Evolutionary conservation across 2,797 vertebrate species (phyloP).

Genomic region (Remorina albescens): DNA sequence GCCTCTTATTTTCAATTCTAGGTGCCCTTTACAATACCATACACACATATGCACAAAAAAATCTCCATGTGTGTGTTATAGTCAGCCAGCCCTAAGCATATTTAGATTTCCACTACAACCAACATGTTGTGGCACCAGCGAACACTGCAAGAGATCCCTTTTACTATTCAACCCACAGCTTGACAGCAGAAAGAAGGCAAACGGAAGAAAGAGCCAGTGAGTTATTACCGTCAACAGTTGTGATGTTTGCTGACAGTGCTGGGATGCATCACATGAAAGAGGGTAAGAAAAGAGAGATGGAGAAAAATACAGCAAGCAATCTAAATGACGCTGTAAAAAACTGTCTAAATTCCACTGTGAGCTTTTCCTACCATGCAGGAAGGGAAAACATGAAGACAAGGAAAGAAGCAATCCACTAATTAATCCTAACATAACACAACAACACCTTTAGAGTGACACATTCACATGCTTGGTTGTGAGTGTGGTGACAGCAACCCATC

Average conservation of each 20-base stretch:
- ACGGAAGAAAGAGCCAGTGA: conserved; percentile 5
- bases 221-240: conserved; percentile 58
- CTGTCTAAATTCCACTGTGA: background rate
- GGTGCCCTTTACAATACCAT: too few species aligned
- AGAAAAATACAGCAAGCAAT: conserved; percentile 6
- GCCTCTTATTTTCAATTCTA: background rate
- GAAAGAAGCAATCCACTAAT: background rate
- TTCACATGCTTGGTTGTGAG: background rate
- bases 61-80: background rate
- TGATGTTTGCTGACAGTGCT: conserved; percentile 40
- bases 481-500: background rate
- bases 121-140: conserved; percentile 26
- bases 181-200: background rate
- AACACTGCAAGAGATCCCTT: background rate
- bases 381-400: background rate
- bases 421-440: background rate
- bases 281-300: background rate
- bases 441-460: background rate
- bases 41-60: background rate
- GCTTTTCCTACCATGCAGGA: conserved; percentile 7
- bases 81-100: background rate
- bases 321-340: background rate
- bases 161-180: background rate
- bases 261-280: background rate
- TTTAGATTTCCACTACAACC: background rate